phyloP scores from a whole-genome alignment of 1,140 invertebrate species.

The Drosophila nigrodunni region DNA sequence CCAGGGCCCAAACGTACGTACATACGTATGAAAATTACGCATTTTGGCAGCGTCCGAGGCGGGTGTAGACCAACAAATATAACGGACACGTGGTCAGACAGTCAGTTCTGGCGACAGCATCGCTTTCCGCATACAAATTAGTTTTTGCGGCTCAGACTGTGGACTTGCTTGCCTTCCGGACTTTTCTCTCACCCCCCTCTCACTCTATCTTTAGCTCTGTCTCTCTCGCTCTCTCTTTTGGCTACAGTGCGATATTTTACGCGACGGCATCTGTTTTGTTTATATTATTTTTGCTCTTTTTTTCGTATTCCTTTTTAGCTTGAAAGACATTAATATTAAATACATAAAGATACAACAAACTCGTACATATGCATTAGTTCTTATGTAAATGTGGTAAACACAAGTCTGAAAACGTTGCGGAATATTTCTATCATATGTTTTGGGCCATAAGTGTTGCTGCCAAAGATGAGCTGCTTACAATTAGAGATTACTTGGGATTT shows the following conservation, averaged over 20 bases:
- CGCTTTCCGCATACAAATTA: constrained; percentile 77
- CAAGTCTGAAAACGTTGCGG: neutral
- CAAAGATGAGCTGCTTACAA: constrained; percentile 24
- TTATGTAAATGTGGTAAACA: constrained; percentile 31
- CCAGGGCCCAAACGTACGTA: constrained; percentile 29
- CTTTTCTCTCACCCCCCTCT: neutral
- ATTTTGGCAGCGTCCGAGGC: constrained; percentile 66
- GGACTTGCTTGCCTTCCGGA: constrained; percentile 14
- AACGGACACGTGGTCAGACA: constrained; percentile 45
- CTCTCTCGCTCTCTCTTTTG: constrained; percentile 21
- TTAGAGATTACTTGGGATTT: constrained; percentile 38
- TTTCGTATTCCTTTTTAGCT: constrained; percentile 29
- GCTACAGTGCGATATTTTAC: neutral
- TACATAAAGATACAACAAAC: constrained; percentile 56
- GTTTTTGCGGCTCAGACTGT: constrained; percentile 58
- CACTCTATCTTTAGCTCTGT: neutral
- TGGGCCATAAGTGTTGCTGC: neutral
- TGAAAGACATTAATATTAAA: constrained; percentile 74
- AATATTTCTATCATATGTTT: constrained; percentile 17
- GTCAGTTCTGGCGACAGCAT: constrained; percentile 57
- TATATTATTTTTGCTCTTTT: constrained; percentile 15
- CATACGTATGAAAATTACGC: constrained; percentile 63
- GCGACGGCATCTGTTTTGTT: constrained; percentile 39
- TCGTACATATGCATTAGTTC: constrained; percentile 46
- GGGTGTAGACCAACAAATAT: constrained; percentile 32